Conservation (phyloP, 2,113 vertebrate species). For the Ceuthmochares aereus region DNA sequence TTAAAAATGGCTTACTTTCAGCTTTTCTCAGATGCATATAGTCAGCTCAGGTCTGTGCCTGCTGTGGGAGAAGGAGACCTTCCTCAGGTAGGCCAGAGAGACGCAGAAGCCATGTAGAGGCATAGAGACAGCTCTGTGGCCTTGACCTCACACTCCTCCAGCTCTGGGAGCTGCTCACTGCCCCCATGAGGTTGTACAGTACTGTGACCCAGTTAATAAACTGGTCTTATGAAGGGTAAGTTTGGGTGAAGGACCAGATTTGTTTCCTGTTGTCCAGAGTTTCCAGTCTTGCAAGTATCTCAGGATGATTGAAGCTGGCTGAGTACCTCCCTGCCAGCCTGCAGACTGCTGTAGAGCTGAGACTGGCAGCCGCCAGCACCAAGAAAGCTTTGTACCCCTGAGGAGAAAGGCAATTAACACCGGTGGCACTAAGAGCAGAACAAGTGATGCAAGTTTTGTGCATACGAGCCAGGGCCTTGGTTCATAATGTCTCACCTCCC, state of each 20-base stretch:
- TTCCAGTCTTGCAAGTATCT: neutral
- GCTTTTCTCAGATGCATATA: neutral
- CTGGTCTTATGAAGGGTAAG: neutral
- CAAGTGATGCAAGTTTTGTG: neutral
- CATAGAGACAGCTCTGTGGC: rapidly evolving
- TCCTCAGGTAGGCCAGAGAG: neutral
- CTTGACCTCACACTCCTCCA: rapidly evolving
- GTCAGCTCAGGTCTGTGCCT: neutral
- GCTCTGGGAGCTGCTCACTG: neutral
- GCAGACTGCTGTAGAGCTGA: neutral
- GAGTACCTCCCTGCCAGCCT: neutral
- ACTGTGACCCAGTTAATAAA: neutral
- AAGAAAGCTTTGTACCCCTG: neutral
- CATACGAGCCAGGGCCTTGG: neutral
- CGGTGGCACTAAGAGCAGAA: neutral
- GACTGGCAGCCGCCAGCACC: neutral
- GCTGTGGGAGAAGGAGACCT: neutral
- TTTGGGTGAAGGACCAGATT: neutral
- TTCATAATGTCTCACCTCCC: neutral
- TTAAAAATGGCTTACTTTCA: neutral
- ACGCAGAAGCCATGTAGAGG: rapidly evolving
- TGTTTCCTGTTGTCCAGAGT: neutral
- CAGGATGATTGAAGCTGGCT: neutral
- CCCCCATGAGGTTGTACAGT: rapidly evolving
- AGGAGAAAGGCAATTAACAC: neutral